Conservation (phyloP, 2,113 vertebrate genomes). For the Galeopterus variegatus region DNA sequence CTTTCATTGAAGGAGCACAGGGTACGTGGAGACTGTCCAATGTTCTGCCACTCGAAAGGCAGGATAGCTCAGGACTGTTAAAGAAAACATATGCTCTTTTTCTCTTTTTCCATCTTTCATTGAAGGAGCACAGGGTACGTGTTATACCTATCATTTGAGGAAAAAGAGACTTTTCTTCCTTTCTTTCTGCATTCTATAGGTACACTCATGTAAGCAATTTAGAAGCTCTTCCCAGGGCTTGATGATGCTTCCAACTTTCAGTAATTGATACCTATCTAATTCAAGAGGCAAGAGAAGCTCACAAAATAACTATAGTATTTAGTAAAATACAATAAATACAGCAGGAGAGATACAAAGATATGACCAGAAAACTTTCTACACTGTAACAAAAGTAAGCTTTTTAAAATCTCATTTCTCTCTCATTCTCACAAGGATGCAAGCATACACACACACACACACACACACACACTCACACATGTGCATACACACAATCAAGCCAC, state of each 20-base stretch:
- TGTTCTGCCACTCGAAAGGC: neutral
- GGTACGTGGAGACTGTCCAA: neutral
- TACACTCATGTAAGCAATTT: neutral
- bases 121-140: neutral
- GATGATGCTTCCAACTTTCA: slow-evolving; percentile 27
- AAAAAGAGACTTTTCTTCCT: slow-evolving; percentile 18
- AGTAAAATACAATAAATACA: slow-evolving; percentile 39
- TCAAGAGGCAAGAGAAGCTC: slow-evolving; percentile 50
- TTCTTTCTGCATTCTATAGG: neutral
- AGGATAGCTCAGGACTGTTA: neutral
- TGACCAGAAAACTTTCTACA: slow-evolving; percentile 2
- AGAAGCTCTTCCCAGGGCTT: neutral
- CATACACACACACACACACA: neutral
- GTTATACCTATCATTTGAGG: neutral
- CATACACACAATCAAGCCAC: neutral
- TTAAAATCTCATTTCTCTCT: neutral
- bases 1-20: too few species aligned
- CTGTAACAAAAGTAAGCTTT: slow-evolving; percentile 45
- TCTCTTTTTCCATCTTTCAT: neutral
- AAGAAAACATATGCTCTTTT: neutral
- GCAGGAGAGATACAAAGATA: neutral
- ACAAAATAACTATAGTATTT: slow-evolving; percentile 47
- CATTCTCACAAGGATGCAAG: too few species aligned
- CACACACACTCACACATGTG: neutral
- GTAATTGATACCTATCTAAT: slow-evolving; percentile 3